Base-by-base conservation (phyloP, 1,140 invertebrate species). In the Drosophila gunungcola region DNA sequence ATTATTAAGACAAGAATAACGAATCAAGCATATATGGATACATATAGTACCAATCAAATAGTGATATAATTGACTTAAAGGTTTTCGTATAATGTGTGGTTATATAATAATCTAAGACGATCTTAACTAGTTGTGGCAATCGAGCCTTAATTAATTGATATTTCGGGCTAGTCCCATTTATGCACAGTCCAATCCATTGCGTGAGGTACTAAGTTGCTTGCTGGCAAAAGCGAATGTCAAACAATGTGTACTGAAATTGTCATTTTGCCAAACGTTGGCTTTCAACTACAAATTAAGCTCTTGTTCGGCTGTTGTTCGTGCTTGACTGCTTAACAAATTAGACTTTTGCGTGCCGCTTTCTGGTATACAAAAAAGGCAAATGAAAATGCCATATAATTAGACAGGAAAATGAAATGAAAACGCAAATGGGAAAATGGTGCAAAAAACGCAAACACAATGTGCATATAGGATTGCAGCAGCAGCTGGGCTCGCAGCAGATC, bases 231-330 rank as follows among this genome's bases (percentile, higher is more conserved):
- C 61, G 65, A 85, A 85, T 73, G 81, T 56, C 81, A 80, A 84
- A 85, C 73, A 85, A 79, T 79, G 49, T 70, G 74, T 74, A 73
- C 75, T 54, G 48, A 74, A 73, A 88, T 82, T 82, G 83, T 82
- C 82, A 88, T 82, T 39, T 52, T 51, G 68, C 46, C 73, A 81
- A 88, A 79, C 82, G 82, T 64, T 88, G 79, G 61, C 80, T 80
- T 78, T 84, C 70, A 91, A 63, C 83, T 80, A 65, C 76, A 80
- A 88, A 89, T 88, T 80, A 83, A 88, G 79, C 75, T 63, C 61
- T 70, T 80, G 69, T 78, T 75, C 64, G 63, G 49, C 64, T 74
- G 45, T 56, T 49, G 54, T 77, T 78, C 46, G 65, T 70, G 57
- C 51, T 63, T 42, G 53, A 39, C 70, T 77, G 65, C 52, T 78